Base-by-base conservation (phyloP, 2,888 invertebrate genomes). In the Synanthedon tipuliformis region DNA sequence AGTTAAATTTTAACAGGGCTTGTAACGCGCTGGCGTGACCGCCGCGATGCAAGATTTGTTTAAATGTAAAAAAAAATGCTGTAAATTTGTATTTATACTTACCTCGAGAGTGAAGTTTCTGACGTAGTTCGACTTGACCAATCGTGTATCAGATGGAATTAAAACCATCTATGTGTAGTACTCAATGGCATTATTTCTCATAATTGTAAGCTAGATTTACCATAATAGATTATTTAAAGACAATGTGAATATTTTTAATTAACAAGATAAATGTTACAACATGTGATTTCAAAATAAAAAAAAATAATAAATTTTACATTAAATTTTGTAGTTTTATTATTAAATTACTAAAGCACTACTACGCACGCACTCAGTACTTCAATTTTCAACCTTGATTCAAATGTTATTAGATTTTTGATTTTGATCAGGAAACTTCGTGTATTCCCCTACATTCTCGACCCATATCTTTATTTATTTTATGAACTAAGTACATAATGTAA, bases 221-320 rank as follows among this genome's bases (percentile, higher is more conserved):
- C 81, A 85, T 85, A 87, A 88, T 88, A 88, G 89, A 89, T 87
- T 89, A 89, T 88, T 87, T 84, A 85, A 89, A 89, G 88, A 89
- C 87, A 90, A 89, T 90, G 90, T 90, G 89, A 90, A 89, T 89
- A 89, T 89, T 89, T 89, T 89, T 89, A 90, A 89, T 89, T 89
- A 87, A 83, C 85, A 88, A 89, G 86, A 89, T 90, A 88, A 90
- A 89, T 89, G 89, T 87, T 88, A 86, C 81, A 81, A 86, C 83
- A 87, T 88, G 87, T 88, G 85, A 89, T 89, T 88, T 88, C 86
- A 89, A 88, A 88, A 89, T 89, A 89, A 90, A 89, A 88, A 86
- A 82, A 84, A 81, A 79, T 78, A 85, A 88, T 88, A 88, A 90
- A 90, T 90, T 88, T 88, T 88, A 87, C 88, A 88, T 81, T 76